Base-by-base conservation (phyloP, 2,113 vertebrate genomes). In the Archilochus colubris region DNA sequence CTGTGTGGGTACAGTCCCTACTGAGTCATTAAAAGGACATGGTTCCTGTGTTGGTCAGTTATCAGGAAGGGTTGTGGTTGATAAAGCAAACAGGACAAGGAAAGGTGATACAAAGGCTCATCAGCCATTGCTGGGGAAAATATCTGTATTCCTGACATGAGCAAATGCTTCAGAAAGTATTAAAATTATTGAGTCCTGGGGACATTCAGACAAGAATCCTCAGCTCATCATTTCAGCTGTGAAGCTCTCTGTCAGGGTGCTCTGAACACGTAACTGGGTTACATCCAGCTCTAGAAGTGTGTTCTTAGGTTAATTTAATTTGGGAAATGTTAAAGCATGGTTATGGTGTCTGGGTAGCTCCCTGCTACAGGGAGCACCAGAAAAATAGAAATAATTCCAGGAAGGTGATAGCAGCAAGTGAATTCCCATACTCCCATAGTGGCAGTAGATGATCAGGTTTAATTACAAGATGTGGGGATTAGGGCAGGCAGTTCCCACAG, bases 261-360 rank as follows among this genome's bases (percentile, higher is more conserved):
- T 58, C 73, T 70, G 76, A 74, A 51, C 55, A 51, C 18, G 5
- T 27, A 86, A 67, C 46, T 54, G 19, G 61, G 43, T 78, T 91
- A 36, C 21, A 28, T 59, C 23, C 28, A 59, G 19, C 51, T 83
- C 82, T 75, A n/a, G 13, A 82, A 67, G 40, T 22, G 14, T 78
- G 64, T 86, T 77, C 94, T 82, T 58, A 68, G 69, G 58, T 92
- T 82, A 92, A 89, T 91, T 86, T 67, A 68, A 91, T 95, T 81
- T 83, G 59, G 31, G 48, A 57, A 72, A 12, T 33, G 61, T 64
- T 83, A 75, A 68, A 83, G 33, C 53, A 16, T 53, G 68, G 53
- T 33, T 63, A 1, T 79, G 66, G 44, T 94, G 53, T 66, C 73
- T 87, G 57, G 51, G 12, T 83, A 75, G 63, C 76, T 82, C 77